Percentiles rank a stretch among this genome's conserved stretches.
Evolutionary conservation across 2,888 invertebrate species (phyloP).

Genomic region (Drosophila ustulata): DNA sequence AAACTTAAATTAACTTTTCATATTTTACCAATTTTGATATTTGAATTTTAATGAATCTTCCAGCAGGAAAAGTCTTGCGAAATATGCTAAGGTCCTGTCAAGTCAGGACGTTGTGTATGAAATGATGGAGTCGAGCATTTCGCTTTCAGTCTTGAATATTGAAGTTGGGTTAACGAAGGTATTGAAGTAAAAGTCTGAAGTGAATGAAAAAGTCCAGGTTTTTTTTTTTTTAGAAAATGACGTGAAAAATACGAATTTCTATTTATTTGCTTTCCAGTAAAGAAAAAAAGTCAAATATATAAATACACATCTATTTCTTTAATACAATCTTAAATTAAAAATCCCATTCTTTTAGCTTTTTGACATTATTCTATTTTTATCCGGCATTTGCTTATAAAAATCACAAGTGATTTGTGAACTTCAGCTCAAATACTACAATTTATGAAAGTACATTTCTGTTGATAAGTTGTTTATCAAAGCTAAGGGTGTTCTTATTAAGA

Average conservation of each 20-base stretch:
- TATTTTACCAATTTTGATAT: constrained; percentile 70
- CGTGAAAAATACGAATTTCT: too few relatives aligned
- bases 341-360: too few relatives aligned
- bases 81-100: constrained; percentile 16
- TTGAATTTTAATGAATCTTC: constrained; percentile 65
- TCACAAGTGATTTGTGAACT: constrained; percentile 5
- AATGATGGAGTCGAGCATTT: neutral
- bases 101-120: neutral
- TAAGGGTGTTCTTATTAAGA: constrained; percentile 44
- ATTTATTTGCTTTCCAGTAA: too few relatives aligned
- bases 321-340: neutral
- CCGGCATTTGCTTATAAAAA: neutral
- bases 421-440: constrained; percentile 23
- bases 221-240: too few relatives aligned
- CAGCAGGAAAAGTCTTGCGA: constrained; percentile 8
- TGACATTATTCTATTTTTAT: too few relatives aligned
- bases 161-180: neutral
- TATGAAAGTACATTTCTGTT: constrained; percentile 36
- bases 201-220: neutral
- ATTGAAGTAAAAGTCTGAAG: neutral
- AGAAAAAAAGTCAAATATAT: too few relatives aligned
- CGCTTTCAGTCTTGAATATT: neutral
- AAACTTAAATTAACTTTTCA: constrained; percentile 81
- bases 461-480: constrained; percentile 56
- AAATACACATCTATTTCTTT: neutral